phyloP scores from a whole-genome alignment of 1,140 invertebrate species.

The Penaeus japonicus region DNA sequence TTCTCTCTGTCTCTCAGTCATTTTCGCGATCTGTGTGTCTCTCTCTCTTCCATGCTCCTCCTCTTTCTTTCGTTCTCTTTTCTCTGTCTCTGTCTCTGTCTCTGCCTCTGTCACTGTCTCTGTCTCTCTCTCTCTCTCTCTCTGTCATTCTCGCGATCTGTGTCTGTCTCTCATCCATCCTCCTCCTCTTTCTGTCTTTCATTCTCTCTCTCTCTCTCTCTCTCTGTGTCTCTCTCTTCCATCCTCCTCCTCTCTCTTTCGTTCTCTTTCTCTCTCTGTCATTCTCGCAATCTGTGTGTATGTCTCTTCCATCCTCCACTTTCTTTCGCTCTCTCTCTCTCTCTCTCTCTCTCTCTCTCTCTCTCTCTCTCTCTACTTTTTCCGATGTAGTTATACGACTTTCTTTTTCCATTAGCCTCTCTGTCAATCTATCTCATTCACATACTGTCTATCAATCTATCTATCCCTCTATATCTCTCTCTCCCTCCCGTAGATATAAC shows the following conservation, averaged over 20 bases:
- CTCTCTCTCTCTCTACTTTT: slow-evolving; percentile 11
- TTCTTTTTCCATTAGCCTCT: neutral
- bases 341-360: neutral
- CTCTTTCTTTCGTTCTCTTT: neutral
- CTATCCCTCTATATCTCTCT: neutral
- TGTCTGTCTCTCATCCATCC: neutral
- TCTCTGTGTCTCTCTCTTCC: neutral
- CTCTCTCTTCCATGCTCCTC: neutral
- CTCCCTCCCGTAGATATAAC: neutral
- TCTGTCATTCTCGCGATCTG: neutral
- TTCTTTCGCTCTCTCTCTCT: neutral
- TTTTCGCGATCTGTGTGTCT: neutral
- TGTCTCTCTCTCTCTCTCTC: neutral
- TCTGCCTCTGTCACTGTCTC: neutral
- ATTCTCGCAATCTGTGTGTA: neutral
- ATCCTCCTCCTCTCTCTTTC: neutral
- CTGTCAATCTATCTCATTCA: neutral
- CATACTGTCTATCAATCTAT: neutral
- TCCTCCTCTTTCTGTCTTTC: neutral
- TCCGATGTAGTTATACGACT: neutral
- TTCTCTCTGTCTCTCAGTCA: no score
- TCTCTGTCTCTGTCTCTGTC: neutral
- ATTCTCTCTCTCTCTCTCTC: neutral
- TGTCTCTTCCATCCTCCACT: neutral
- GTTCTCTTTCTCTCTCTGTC: neutral